Conservation (phyloP, 2,888 invertebrate species). For the Phortica magna region DNA sequence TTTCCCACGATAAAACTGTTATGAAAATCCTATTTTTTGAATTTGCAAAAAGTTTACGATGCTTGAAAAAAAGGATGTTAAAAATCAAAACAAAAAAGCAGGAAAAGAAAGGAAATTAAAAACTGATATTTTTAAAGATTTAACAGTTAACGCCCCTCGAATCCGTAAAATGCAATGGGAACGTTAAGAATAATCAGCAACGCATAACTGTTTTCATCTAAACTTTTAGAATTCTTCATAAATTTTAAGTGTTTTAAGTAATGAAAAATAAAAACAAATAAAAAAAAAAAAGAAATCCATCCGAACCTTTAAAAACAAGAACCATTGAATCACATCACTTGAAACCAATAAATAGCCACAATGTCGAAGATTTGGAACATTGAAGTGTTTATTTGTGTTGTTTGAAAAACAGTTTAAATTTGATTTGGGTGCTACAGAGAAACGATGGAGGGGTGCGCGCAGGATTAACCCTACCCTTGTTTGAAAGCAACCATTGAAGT, state of each 20-base stretch:
- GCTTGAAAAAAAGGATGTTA: no score
- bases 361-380: slow-evolving; percentile 51
- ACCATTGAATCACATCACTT: slow-evolving; percentile 14
- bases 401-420: slow-evolving; percentile 72
- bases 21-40: no score
- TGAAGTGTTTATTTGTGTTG: slow-evolving; percentile 20
- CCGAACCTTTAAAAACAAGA: slow-evolving; percentile 18
- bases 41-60: no score
- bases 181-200: slow-evolving; percentile 44
- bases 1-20: no score
- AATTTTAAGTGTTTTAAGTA: slow-evolving; percentile 35
- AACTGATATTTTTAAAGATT: no score
- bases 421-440: slow-evolving; percentile 65
- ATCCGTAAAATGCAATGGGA: slow-evolving; percentile 29
- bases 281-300: slow-evolving; percentile 7
- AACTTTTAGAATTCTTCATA: slow-evolving; percentile 26
- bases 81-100: slow-evolving; percentile 39
- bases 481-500: slow-evolving; percentile 61
- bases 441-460: slow-evolving; percentile 28
- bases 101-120: slow-evolving; percentile 64
- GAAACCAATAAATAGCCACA: slow-evolving; percentile 66
- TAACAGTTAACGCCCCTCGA: no score
- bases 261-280: background rate
- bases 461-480: slow-evolving; percentile 55
- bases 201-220: slow-evolving; percentile 55